phyloP scores from a whole-genome alignment of 1,140 invertebrate genomes.

The Melanaphis sacchari region DNA sequence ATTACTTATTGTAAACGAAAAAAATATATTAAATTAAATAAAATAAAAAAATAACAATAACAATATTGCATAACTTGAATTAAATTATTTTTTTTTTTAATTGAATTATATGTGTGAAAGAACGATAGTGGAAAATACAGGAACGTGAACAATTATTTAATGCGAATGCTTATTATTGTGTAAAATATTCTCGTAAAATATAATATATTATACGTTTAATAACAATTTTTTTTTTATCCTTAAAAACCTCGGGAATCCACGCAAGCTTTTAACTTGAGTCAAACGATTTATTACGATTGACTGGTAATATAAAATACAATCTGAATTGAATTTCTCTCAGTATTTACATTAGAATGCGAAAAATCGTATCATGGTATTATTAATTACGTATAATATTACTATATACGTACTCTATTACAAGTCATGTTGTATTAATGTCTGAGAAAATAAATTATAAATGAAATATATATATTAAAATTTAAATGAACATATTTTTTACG shows the following conservation, averaged over 20 bases:
- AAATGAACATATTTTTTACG: neutral
- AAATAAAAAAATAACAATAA: neutral
- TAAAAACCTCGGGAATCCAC: neutral
- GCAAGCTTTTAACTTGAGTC: neutral
- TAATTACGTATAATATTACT: neutral
- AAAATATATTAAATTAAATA: no score
- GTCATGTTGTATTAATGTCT: neutral
- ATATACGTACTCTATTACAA: neutral
- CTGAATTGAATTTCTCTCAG: neutral
- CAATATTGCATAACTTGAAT: neutral
- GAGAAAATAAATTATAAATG: neutral
- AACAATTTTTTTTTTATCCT: neutral
- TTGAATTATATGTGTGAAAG: neutral
- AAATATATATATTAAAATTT: neutral
- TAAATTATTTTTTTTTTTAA: neutral
- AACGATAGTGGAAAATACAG: neutral
- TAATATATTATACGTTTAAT: neutral
- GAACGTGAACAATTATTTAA: neutral
- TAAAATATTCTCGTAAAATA: neutral
- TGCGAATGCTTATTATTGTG: neutral
- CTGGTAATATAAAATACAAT: neutral
- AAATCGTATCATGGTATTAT: neutral
- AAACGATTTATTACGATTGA: neutral
- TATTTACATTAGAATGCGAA: neutral
- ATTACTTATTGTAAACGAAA: neutral